Evolutionary conservation across 2,797 vertebrate genomes (phyloP).

Genomic region (Phalloptychus januarius): DNA sequence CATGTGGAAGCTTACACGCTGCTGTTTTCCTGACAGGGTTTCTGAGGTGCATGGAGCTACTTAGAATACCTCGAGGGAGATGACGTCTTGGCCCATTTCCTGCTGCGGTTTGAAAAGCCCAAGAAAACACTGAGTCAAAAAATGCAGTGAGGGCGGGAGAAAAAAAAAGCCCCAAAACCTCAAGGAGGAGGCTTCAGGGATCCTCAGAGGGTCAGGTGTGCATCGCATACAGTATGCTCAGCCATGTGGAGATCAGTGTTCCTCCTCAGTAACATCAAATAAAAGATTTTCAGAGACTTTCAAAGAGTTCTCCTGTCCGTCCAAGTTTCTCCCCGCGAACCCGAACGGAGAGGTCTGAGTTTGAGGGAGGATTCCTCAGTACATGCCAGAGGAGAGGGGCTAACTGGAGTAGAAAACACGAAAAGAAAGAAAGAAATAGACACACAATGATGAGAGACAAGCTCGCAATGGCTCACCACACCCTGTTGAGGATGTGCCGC

Average conservation of each 20-base stretch:
- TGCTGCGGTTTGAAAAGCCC: slow-evolving; percentile 37
- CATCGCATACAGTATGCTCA: slow-evolving; percentile 47
- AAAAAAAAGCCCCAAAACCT: slow-evolving; percentile 20
- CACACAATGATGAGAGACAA: slow-evolving; percentile 49
- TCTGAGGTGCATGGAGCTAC: slow-evolving; percentile 41
- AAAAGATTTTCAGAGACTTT: slow-evolving; percentile 46
- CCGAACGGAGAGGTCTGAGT: slow-evolving; percentile 31
- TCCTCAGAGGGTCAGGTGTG: slow-evolving; percentile 43
- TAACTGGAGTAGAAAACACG: slow-evolving; percentile 35
- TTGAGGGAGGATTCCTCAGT: slow-evolving; percentile 35
- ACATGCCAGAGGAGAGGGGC: slow-evolving; percentile 23
- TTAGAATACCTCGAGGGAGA: slow-evolving; percentile 50
- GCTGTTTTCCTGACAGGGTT: slow-evolving; percentile 48
- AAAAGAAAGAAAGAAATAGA: slow-evolving; percentile 4
- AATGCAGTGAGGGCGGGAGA: slow-evolving; percentile 25
- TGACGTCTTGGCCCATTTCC: slow-evolving; percentile 50
- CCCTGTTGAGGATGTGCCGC: slow-evolving; percentile 65
- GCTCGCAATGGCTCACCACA: slow-evolving; percentile 58
- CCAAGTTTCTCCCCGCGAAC: slow-evolving; percentile 31
- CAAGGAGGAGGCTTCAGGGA: slow-evolving; percentile 42
- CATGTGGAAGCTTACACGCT: slow-evolving; percentile 56
- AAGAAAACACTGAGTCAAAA: slow-evolving; percentile 38
- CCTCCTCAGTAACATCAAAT: slow-evolving; percentile 32
- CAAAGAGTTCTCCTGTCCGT: slow-evolving; percentile 33
- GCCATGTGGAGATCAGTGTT: slow-evolving; percentile 55